phyloP scores from a whole-genome alignment of 2,797 vertebrate species.

The Orientallactaga sibirica region DNA sequence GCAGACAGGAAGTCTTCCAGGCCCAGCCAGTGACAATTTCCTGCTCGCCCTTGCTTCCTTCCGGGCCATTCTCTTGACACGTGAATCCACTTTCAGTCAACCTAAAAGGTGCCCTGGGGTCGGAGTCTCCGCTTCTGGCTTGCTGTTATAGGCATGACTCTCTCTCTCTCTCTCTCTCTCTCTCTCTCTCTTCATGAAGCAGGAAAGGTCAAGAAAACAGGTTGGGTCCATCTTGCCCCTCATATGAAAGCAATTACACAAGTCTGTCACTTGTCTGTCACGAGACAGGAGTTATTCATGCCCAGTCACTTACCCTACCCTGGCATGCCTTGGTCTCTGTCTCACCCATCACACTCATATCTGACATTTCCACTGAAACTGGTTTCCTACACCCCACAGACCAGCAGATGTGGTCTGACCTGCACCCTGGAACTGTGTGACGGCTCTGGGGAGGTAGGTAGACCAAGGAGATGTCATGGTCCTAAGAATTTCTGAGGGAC shows the following conservation, averaged over 20 bases:
- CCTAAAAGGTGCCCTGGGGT: background rate
- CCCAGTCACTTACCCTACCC: fast-evolving
- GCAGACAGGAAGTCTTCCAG: constrained; percentile 80
- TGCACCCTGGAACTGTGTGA: fast-evolving
- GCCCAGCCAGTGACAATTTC: constrained; percentile 78
- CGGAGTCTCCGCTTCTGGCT: background rate
- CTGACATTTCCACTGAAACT: fast-evolving
- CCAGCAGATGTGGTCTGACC: fast-evolving
- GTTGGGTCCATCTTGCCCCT: background rate
- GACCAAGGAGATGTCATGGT: fast-evolving
- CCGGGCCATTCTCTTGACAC: too few relatives aligned
- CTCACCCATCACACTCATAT: fast-evolving
- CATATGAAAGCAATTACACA: too few relatives aligned
- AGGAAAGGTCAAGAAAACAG: background rate
- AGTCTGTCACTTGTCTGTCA: fast-evolving
- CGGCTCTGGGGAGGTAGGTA: too few relatives aligned
- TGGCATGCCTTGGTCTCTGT: too few relatives aligned
- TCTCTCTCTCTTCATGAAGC: too few relatives aligned
- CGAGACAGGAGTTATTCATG: fast-evolving
- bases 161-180: background rate
- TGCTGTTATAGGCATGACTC: fast-evolving
- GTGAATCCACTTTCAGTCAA: background rate
- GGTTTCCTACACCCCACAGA: fast-evolving
- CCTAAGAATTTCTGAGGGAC: fast-evolving
- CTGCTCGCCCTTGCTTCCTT: background rate